Conservation (phyloP, 2,888 invertebrate genomes). For the Crepidodera aurea region DNA sequence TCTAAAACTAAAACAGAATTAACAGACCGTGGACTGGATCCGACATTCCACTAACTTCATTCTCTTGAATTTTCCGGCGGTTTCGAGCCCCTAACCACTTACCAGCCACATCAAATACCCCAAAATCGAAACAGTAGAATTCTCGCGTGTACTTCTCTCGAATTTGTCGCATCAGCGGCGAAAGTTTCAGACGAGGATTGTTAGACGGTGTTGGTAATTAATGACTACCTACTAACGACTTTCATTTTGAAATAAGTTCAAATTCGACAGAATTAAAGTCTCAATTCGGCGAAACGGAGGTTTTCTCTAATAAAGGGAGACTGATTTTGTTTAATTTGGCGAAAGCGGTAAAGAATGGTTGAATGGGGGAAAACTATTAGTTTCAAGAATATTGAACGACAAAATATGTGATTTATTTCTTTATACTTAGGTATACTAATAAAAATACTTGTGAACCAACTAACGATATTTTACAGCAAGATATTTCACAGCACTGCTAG, state of each 20-base stretch:
- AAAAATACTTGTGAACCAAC: no score
- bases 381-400: no score
- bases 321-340: no score
- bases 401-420: no score
- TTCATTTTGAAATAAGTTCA: neutral
- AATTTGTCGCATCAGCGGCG: conserved; percentile 9
- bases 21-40: neutral
- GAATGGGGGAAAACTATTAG: no score
- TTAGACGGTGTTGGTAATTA: neutral
- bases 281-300: neutral
- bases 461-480: no score
- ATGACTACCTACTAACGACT: neutral
- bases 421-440: no score
- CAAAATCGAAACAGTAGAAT: conserved; percentile 6
- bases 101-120: conserved; percentile 6
- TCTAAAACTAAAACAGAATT: neutral
- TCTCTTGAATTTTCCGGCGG: conserved; percentile 1
- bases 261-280: neutral
- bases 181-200: conserved; percentile 3
- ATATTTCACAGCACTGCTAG: no score
- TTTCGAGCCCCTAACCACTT: neutral
- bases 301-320: no score
- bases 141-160: neutral
- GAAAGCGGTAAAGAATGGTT: no score
- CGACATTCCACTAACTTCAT: conserved; percentile 1